These are phyloP conservation scores for Hydropsyche tenuis DNA, from an alignment of 1,140 invertebrate genomes.

Conservation along the genomic window DNA sequence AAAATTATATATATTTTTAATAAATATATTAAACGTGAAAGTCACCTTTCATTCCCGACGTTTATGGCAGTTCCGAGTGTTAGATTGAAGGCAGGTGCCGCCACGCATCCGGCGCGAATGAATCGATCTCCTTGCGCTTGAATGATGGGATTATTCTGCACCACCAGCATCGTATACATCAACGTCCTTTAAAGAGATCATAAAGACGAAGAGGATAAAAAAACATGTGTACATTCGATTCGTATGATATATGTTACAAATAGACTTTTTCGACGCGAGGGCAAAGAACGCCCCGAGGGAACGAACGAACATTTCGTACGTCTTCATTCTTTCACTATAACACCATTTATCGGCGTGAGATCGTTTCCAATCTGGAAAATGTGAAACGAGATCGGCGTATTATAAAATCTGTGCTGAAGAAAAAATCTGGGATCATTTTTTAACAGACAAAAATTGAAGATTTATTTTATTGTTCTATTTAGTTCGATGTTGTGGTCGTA, in stretches of 20 bases:
- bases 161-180: conserved; percentile 67
- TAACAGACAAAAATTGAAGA: too few species aligned
- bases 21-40: conserved; percentile 24
- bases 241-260: conserved; percentile 15
- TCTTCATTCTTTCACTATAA: conserved; percentile 21
- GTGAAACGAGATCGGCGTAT: not conserved
- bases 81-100: conserved; percentile 52
- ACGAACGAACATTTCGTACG: conserved; percentile 4
- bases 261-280: conserved; percentile 5
- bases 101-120: conserved; percentile 69
- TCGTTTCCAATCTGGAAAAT: conserved; percentile 13
- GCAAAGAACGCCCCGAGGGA: conserved; percentile 18
- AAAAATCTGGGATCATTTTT: too few species aligned
- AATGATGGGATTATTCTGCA: conserved; percentile 72
- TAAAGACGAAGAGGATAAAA: conserved; percentile 29
- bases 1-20: not conserved
- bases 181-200: conserved; percentile 61
- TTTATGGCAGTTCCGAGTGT: conserved; percentile 57
- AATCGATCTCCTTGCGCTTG: conserved; percentile 71
- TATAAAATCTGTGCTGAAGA: too few species aligned
- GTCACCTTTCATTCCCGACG: conserved; percentile 56
- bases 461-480: too few species aligned
- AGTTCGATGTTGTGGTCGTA: too few species aligned
- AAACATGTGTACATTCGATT: conserved; percentile 2
- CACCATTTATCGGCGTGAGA: not conserved